Percentiles rank a stretch among this genome's conserved stretches.
Evolutionary conservation across 2,888 invertebrate species (phyloP).

Genomic region (Drosophila greeni): DNA sequence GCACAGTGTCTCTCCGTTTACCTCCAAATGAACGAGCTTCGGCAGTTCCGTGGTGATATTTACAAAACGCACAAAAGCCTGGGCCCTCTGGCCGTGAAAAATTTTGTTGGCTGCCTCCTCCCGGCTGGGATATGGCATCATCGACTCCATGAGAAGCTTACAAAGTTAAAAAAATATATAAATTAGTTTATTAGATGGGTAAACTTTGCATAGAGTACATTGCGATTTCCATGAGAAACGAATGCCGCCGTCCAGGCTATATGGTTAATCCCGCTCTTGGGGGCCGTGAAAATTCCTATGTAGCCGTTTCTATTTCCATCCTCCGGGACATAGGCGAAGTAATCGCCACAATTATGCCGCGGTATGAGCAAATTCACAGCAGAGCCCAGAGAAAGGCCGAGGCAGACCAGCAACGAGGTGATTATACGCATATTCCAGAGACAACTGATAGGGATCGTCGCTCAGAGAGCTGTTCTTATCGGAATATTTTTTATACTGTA

Average conservation of each 20-base stretch:
- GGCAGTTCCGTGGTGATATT: constrained; percentile 6
- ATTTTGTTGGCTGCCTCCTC: not conserved
- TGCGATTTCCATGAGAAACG: not conserved
- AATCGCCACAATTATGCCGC: not conserved
- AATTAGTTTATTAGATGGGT: not conserved
- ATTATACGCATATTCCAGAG: not conserved
- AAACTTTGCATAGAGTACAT: not conserved
- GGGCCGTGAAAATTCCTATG: constrained; percentile 11
- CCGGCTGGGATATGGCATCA: constrained; percentile 10
- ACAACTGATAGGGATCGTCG: constrained; percentile 2
- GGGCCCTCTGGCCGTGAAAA: not conserved
- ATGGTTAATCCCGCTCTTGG: not conserved
- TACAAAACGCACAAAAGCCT: constrained; percentile 1
- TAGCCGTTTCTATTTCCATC: not conserved
- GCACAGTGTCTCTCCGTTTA: constrained; percentile 1
- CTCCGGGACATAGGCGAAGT: not conserved
- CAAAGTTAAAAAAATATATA: not conserved
- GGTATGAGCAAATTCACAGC: not conserved
- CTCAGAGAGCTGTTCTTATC: not conserved
- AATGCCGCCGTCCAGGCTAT: not conserved
- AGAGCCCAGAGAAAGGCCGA: not conserved
- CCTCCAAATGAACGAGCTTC: not conserved
- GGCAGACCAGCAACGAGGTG: not conserved
- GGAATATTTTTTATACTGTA: not conserved
- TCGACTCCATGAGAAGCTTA: not conserved